These are phyloP conservation scores for Montipora cactus DNA, from an alignment of 64 coral and sea anemone genomes.

Conservation along the genomic window DNA sequence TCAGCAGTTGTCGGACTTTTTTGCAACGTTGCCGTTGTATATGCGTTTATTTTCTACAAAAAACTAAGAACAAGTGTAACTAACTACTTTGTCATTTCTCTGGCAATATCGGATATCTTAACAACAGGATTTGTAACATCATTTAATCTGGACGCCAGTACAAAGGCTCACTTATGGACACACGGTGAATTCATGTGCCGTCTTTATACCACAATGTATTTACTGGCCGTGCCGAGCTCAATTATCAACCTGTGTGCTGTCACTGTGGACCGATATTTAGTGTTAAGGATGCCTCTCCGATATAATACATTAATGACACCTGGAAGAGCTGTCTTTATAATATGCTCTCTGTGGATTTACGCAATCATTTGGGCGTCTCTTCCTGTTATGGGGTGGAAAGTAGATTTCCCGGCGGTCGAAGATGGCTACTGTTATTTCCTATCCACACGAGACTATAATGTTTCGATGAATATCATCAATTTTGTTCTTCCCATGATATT, in stretches of 20 bases:
- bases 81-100: conserved; percentile 84
- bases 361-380: conserved; percentile 68
- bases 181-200: conserved; percentile 79
- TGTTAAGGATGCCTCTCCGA: conserved; percentile 77
- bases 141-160: conserved; percentile 51
- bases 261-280: conserved; percentile 85
- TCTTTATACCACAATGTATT: conserved; percentile 81
- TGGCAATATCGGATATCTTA: conserved; percentile 83
- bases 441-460: conserved; percentile 42
- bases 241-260: conserved; percentile 90
- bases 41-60: conserved; percentile 80
- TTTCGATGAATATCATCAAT: conserved; percentile 67
- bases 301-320: conserved; percentile 82
- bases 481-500: conserved; percentile 88
- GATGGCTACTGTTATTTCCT: conserved; percentile 24
- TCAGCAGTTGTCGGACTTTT: conserved; percentile 64
- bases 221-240: conserved; percentile 77
- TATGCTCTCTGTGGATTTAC: conserved; percentile 74
- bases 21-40: conserved; percentile 76
- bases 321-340: conserved; percentile 51
- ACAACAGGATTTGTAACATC: conserved; percentile 65
- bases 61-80: conserved; percentile 78
- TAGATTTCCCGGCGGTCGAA: not conserved
- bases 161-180: conserved; percentile 25
- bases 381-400: conserved; percentile 72